Conservation (phyloP, 2,888 invertebrate genomes). For the Mesochorus sp. region DNA sequence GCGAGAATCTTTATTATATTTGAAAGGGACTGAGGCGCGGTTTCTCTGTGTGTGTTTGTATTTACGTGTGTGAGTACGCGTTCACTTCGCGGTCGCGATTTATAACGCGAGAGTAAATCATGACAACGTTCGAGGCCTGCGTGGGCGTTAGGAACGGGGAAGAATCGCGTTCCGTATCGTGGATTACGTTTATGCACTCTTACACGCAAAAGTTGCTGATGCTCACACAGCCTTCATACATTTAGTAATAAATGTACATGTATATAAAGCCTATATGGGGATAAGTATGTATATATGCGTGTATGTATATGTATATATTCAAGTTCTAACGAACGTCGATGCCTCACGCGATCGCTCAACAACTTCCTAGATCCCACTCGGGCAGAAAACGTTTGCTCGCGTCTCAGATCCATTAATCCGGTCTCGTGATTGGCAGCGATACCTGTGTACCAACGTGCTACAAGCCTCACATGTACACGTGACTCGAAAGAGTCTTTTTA, state of each 20-base stretch:
- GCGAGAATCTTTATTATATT: neutral
- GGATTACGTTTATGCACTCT: slow-evolving; percentile 41
- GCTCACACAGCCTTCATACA: slow-evolving; percentile 1
- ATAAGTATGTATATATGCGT: neutral
- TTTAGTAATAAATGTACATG: slow-evolving; percentile 1
- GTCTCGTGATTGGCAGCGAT: slow-evolving; percentile 59
- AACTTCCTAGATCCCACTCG: slow-evolving; percentile 70
- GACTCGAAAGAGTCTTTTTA: neutral
- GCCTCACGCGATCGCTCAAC: slow-evolving; percentile 64
- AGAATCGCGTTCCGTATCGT: slow-evolving; percentile 55
- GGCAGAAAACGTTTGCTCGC: slow-evolving; percentile 40
- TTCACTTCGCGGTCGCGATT: slow-evolving; percentile 67
- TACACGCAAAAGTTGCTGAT: slow-evolving; percentile 15
- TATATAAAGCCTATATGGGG: neutral
- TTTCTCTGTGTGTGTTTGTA: slow-evolving; percentile 9
- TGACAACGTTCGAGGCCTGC: slow-evolving; percentile 65
- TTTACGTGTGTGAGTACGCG: no score
- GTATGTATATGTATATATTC: slow-evolving; percentile 16
- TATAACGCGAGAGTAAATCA: slow-evolving; percentile 74
- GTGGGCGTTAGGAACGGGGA: slow-evolving; percentile 49
- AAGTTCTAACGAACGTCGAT: slow-evolving; percentile 69
- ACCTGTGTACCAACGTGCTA: neutral
- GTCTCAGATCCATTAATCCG: slow-evolving; percentile 55
- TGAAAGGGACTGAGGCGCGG: slow-evolving; percentile 1
- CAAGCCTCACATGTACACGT: neutral